Conservation (phyloP, 1,140 invertebrate species). For the Mesaphorura yosii region DNA sequence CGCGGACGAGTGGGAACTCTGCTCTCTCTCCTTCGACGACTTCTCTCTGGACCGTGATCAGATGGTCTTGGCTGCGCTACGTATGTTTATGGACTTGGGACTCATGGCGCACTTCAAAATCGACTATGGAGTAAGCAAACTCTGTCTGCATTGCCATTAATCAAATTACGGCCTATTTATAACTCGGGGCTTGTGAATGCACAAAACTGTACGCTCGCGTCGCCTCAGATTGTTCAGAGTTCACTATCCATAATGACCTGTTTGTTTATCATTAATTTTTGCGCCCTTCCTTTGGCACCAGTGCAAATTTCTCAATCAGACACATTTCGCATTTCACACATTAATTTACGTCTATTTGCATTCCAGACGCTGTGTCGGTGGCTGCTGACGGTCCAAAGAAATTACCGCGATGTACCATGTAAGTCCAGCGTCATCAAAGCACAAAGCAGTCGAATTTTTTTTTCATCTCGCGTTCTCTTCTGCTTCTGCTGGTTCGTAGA, state of each 20-base stretch:
- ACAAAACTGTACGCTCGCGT: not conserved
- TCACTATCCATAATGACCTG: no score
- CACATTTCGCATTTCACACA: no score
- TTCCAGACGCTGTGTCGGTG: conserved; percentile 40
- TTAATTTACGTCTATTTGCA: conserved; percentile 5
- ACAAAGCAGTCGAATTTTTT: not conserved
- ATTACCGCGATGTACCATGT: conserved; percentile 49
- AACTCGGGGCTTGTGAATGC: not conserved
- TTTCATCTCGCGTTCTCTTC: conserved; percentile 45
- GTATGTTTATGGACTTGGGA: conserved; percentile 42
- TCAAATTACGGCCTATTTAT: not conserved
- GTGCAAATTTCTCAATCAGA: no score
- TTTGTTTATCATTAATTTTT: no score
- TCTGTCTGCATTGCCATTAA: not conserved
- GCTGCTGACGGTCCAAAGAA: conserved; percentile 47
- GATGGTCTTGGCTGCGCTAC: conserved; percentile 40
- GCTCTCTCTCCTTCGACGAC: conserved; percentile 42
- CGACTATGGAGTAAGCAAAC: conserved; percentile 31
- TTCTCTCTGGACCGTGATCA: conserved; percentile 43
- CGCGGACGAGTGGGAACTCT: conserved; percentile 36
- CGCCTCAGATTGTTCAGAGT: conserved; percentile 22
- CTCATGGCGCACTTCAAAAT: conserved; percentile 33
- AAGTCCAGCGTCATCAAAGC: conserved; percentile 16
- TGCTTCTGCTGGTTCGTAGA: no score
- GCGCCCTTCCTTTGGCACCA: no score